Evolutionary conservation across 2,797 vertebrate genomes (phyloP).

Genomic region (Myotis daubentonii): DNA sequence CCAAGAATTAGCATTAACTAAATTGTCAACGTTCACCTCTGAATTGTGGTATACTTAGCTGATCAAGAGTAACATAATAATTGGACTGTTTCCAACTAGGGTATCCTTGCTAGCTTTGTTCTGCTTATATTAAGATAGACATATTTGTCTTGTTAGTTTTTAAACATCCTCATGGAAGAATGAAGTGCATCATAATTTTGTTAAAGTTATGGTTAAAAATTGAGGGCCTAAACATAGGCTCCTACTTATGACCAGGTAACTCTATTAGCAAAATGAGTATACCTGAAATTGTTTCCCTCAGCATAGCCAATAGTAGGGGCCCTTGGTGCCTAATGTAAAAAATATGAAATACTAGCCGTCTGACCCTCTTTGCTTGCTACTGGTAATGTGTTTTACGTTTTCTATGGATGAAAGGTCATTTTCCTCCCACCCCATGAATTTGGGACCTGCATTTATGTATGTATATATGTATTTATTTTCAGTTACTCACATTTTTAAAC

Average conservation of each 20-base stretch:
- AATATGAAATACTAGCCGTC: not conserved
- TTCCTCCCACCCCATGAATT: not conserved
- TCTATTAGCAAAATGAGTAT: not conserved
- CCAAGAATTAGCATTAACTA: constrained; percentile 14
- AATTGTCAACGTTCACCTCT: constrained; percentile 38
- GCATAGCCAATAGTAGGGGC: not conserved
- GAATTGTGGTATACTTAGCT: constrained; percentile 53
- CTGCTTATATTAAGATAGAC: constrained; percentile 45
- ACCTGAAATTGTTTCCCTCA: not conserved
- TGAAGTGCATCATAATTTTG: not conserved
- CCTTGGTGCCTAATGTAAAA: not conserved
- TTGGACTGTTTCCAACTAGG: not conserved
- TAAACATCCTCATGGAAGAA: not conserved
- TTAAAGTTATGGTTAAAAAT: not conserved
- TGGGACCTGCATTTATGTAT: not conserved
- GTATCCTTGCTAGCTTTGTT: constrained; percentile 2
- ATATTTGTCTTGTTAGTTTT: not conserved
- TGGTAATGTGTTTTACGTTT: not conserved
- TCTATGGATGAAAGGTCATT: not conserved
- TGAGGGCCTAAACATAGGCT: not conserved
- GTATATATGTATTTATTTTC: not conserved
- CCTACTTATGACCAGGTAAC: not conserved
- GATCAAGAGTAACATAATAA: not conserved
- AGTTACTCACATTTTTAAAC: not conserved
- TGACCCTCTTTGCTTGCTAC: not conserved